Base-by-base conservation (phyloP, 2,888 invertebrate species). In the Hecatera dysodea region DNA sequence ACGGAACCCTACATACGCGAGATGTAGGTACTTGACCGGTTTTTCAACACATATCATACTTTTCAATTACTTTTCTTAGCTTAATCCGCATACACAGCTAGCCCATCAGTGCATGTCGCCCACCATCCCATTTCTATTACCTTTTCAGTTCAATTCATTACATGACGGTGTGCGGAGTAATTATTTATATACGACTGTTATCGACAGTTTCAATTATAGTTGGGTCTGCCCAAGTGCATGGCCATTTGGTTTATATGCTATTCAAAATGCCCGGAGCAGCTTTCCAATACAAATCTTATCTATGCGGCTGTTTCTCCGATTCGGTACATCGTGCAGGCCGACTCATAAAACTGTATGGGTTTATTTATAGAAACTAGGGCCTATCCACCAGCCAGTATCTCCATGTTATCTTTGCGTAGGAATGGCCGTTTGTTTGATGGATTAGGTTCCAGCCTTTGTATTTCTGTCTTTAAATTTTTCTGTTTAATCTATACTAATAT, bases 211-310 rank as follows among this genome's bases (percentile, higher is more conserved):
- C 87, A 88, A 90, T 89, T 89, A 87, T 67, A 75, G 67, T 84
- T 33, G 64, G 72, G 76, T 81, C 70, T 42, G 78, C 79, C 88
- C 88, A 86, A 89, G 88, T 86, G 88, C 84, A 87, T 78, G 84
- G 85, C 87, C 87, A 87, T 88, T 89, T 90, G 87, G 89, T 89
- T 88, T 87, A 86, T 86, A 67, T 74, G 78, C 74, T 80, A 72
- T 75, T 81, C 65, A 78, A 80, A 82, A 82, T 72, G 80, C 81
- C 79, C 59, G 61, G 62, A 80, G 87, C 80, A 70, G 71, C 69
- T 77, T 86, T 77, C 74, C 67, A 78, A 79, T 77, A 74, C 67
- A 56, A 75, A 69, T 78, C 64, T 73, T 81, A 82, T 84, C 68
- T 71, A 67, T 56, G 56, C 59, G 50, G 53, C 59, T 70, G 82